Base-by-base conservation (phyloP, 2,888 invertebrate genomes). In the Drosophila ustulata region DNA sequence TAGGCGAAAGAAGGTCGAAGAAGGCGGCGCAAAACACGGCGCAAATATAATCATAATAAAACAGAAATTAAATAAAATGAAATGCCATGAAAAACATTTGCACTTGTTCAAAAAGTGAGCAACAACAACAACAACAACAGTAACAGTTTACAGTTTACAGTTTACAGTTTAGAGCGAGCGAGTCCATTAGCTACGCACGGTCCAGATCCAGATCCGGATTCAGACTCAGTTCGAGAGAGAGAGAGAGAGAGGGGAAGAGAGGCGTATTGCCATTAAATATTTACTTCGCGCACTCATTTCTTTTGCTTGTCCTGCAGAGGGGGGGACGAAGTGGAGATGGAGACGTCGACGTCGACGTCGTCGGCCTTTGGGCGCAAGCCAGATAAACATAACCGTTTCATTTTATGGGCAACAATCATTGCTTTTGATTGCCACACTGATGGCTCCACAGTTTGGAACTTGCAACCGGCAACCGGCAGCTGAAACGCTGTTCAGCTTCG, bases 351-450 rank as follows among this genome's bases (percentile, higher is more conserved):
- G 45, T 18, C 28, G 50, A 55, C 61, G 52, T 52, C 63, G 41
- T 18, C 61, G 65, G 71, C 80, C 70, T 72, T 77, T 83, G 83
- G 83, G 73, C 80, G 67, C 78, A 73, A 75, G 87, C 80, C 87
- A 90, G 86, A 90, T 91, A 90, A 91, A 89, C 89, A 91, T 91
- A 90, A 90, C 81, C 91, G 90, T 90, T 90, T 88, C 81, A 73
- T 90, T 91, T 91, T 90, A 90, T 89, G 90, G 78, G 79, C 89
- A 84, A 82, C 90, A 90, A 90, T 90, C 90, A 90, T 90, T 90
- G 90, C 89, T 90, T 91, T 89, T 90, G 90, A 90, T 90, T 90
- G 90, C 90, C 82, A 41, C 73, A 71, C 83, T 82, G 85, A 82
- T 81, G 83, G 81, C 82, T 63, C 56, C 58, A 58, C 32, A 11